Conservation (phyloP, 2,113 vertebrate species). For the Clarias batrachus region DNA sequence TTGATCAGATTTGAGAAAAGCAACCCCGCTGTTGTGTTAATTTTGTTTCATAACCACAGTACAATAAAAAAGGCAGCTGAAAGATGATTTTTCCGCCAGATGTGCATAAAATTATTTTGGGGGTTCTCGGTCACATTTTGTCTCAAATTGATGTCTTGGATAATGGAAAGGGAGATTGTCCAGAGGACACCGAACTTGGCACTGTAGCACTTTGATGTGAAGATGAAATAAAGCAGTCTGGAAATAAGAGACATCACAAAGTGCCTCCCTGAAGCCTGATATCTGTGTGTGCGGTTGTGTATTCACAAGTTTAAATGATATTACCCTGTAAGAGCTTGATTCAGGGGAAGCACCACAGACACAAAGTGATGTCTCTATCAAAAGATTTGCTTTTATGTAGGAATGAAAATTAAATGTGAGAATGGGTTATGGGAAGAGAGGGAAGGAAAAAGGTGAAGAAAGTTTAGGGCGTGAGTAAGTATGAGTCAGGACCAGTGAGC, state of each 20-base stretch:
- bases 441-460: too few species aligned
- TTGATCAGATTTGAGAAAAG: background rate
- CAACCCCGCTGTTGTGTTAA: background rate
- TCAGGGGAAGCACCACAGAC: too few species aligned
- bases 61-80: background rate
- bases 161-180: background rate
- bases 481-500: too few species aligned
- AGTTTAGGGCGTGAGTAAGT: too few species aligned
- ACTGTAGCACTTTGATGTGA: background rate
- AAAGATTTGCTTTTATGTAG: too few species aligned
- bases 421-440: too few species aligned
- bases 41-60: background rate
- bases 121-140: constrained; percentile 7
- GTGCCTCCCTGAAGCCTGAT: background rate
- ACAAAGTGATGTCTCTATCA: too few species aligned
- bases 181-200: background rate
- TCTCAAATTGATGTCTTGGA: constrained; percentile 1
- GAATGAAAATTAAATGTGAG: too few species aligned
- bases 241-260: background rate
- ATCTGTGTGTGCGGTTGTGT: background rate
- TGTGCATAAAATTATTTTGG: background rate
- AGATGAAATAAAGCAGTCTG: background rate
- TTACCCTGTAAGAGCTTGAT: too few species aligned
- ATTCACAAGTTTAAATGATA: background rate
- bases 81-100: background rate